These are phyloP conservation scores for Pelodiscus sinensis DNA, from an alignment of 2,113 vertebrate genomes.

Conservation along the genomic window DNA sequence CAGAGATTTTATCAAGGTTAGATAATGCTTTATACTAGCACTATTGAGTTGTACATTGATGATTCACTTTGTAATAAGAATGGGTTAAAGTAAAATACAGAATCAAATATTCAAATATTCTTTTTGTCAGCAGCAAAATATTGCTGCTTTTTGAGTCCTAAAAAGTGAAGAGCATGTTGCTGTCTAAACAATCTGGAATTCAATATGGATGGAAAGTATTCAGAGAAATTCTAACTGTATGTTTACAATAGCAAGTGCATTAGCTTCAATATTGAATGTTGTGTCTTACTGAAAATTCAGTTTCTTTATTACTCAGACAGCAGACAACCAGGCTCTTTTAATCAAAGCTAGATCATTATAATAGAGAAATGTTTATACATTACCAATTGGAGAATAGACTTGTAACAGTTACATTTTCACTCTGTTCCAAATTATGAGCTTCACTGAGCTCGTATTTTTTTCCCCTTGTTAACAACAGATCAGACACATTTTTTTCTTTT, in stretches of 20 bases:
- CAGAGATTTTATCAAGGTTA: slow-evolving; percentile 97
- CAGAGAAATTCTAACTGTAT: neutral
- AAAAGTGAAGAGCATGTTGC: neutral
- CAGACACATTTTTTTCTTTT: neutral
- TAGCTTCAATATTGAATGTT: neutral
- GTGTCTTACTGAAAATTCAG: neutral
- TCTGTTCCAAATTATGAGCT: neutral
- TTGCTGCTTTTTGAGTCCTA: neutral
- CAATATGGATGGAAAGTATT: neutral
- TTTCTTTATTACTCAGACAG: neutral
- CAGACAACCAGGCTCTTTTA: neutral
- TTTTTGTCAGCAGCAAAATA: neutral
- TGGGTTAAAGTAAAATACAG: neutral
- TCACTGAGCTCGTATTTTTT: neutral
- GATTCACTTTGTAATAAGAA: neutral
- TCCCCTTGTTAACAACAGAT: neutral
- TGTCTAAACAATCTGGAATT: neutral
- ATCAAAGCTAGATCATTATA: neutral
- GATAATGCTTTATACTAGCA: neutral
- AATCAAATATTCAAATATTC: neutral
- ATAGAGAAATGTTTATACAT: neutral
- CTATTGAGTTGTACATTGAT: neutral
- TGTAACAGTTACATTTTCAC: neutral
- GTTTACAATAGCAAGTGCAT: neutral
- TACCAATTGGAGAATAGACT: neutral